A percentile compares a stretch with the other conserved stretches of the same genome.
These are phyloP conservation scores for Xerus inauris DNA, from an alignment of 2,113 vertebrate species.

Conservation along the genomic window DNA sequence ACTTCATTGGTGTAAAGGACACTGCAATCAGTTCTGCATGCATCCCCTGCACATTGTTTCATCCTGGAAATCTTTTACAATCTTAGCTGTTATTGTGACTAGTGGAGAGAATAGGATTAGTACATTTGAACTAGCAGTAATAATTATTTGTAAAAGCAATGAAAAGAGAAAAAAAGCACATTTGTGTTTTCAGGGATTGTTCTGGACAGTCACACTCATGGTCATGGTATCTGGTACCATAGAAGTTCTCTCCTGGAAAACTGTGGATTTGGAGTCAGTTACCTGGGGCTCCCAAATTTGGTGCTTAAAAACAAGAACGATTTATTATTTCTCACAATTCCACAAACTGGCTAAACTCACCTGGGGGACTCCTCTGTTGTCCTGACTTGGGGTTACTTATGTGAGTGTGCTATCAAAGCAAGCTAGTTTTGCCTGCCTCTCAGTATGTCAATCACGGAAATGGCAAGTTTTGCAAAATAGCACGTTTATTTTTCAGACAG, in stretches of 20 bases:
- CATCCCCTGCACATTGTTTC: not conserved
- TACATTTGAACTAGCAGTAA: slow-evolving; percentile 89
- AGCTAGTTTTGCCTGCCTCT: not conserved
- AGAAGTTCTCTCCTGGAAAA: not conserved
- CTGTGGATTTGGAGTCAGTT: not conserved
- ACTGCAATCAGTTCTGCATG: not conserved
- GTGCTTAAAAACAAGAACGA: not conserved
- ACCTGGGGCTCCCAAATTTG: not conserved
- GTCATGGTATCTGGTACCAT: slow-evolving; percentile 79
- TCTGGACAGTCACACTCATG: slow-evolving; percentile 86
- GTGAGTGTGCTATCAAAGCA: too few species aligned
- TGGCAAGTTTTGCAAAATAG: not conserved
- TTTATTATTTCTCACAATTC: not conserved
- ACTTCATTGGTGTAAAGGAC: not conserved
- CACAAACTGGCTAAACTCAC: not conserved
- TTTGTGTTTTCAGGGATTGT: slow-evolving; percentile 91
- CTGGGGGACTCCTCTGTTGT: not conserved
- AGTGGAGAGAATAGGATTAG: slow-evolving; percentile 92
- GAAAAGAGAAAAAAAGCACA: slow-evolving; percentile 89
- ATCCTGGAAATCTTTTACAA: slow-evolving; percentile 89
- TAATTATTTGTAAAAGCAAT: slow-evolving; percentile 91
- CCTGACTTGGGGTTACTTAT: not conserved
- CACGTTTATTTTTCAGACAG: not conserved
- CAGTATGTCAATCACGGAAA: not conserved
- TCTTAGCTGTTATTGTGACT: slow-evolving; percentile 89